Conservation (phyloP, 2,888 invertebrate species). For the Synergus japonicus region DNA sequence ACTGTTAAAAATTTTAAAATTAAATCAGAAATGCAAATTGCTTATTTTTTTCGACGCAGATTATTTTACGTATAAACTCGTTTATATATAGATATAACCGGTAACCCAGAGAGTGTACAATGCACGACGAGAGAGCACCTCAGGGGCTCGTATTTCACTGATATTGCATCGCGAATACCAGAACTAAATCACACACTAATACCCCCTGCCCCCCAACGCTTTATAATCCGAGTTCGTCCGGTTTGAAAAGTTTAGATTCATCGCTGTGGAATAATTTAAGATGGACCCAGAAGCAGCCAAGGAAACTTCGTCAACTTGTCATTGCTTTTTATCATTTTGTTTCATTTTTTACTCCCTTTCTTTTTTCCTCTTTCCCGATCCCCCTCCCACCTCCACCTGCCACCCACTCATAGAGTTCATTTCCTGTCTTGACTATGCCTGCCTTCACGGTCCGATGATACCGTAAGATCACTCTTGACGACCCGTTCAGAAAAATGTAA, state of each 20-base stretch:
- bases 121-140: not conserved
- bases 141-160: conserved; percentile 48
- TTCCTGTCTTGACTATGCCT: conserved; percentile 9
- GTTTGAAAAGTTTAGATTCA: conserved; percentile 2
- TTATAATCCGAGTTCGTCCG: not conserved
- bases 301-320: conserved; percentile 10
- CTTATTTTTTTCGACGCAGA: too few relatives aligned
- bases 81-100: not conserved
- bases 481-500: conserved; percentile 2
- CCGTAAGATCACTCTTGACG: conserved; percentile 8
- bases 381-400: not conserved
- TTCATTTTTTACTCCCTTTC: not conserved
- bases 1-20: too few relatives aligned
- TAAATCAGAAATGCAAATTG: too few relatives aligned
- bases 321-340: not conserved
- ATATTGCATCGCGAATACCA: conserved; percentile 59
- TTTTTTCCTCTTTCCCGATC: not conserved
- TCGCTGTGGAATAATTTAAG: conserved; percentile 54
- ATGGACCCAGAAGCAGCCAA: not conserved
- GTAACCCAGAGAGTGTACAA: not conserved
- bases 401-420: not conserved
- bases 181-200: conserved; percentile 42
- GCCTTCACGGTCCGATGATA: conserved; percentile 16
- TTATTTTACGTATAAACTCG: not conserved
- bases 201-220: not conserved